These are phyloP conservation scores for Cyclura pinguis DNA, from an alignment of 2,797 vertebrate genomes.

Conservation along the genomic window DNA sequence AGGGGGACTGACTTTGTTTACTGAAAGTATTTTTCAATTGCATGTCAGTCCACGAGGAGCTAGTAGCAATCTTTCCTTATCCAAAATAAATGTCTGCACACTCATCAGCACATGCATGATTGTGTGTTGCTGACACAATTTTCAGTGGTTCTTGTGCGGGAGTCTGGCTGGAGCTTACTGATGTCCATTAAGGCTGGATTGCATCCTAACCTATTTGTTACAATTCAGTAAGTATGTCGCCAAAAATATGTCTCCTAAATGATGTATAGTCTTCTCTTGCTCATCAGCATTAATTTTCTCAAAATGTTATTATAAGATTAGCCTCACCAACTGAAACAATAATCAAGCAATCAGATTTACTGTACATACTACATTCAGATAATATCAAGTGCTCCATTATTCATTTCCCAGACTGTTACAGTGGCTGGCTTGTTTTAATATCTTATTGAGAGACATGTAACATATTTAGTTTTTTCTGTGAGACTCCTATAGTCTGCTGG, in stretches of 20 bases:
- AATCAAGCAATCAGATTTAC: constrained; percentile 65
- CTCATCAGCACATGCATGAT: background rate
- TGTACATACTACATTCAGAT: constrained; percentile 28
- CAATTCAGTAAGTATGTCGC: background rate
- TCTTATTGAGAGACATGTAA: constrained; percentile 32
- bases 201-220: background rate
- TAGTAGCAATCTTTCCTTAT: background rate
- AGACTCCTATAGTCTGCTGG: constrained; percentile 10
- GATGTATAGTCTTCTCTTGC: constrained; percentile 50
- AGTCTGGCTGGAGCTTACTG: background rate
- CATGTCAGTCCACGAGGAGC: too few relatives aligned
- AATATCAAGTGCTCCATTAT: constrained; percentile 38
- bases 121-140: background rate
- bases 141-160: background rate
- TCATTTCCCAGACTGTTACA: constrained; percentile 37
- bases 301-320: constrained; percentile 42
- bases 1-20: background rate
- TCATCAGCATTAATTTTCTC: constrained; percentile 54
- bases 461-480: constrained; percentile 31
- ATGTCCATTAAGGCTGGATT: background rate
- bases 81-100: too few relatives aligned
- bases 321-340: constrained; percentile 59
- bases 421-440: constrained; percentile 47
- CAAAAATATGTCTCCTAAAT: constrained; percentile 31
- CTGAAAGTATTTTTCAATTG: too few relatives aligned